Evolutionary conservation across 2,797 vertebrate genomes (phyloP).

Genomic region (Paratrypauchen microcephalus): DNA sequence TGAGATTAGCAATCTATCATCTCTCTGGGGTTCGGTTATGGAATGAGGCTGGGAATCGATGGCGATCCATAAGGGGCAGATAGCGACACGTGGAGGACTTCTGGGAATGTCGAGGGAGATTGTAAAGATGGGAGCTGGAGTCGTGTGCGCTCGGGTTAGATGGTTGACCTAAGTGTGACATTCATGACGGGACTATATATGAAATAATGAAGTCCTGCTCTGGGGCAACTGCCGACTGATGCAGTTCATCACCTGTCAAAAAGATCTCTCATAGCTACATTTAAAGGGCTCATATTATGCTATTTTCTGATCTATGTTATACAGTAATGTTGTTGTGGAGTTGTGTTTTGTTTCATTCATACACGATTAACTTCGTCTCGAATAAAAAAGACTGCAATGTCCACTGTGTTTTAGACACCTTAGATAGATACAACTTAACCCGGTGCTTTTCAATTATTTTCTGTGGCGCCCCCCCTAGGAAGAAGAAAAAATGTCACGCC

Average conservation of each 20-base stretch:
- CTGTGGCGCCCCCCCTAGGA: too few species aligned
- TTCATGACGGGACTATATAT: constrained; percentile 24
- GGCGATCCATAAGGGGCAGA: constrained; percentile 59
- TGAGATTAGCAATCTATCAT: constrained; percentile 69
- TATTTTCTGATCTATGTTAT: too few species aligned
- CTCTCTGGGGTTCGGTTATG: constrained; percentile 57
- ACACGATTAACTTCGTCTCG: too few species aligned
- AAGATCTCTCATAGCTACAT: background rate
- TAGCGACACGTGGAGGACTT: constrained; percentile 55
- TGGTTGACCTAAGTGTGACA: constrained; percentile 33
- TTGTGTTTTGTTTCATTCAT: too few species aligned
- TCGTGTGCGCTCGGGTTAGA: background rate
- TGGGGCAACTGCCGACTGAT: too few species aligned
- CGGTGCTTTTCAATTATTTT: too few species aligned
- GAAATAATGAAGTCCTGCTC: constrained; percentile 1
- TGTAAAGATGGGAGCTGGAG: constrained; percentile 10
- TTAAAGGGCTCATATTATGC: background rate
- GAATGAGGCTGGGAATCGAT: constrained; percentile 64
- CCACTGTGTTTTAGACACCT: too few species aligned
- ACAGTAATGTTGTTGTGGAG: too few species aligned
- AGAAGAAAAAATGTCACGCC: too few species aligned
- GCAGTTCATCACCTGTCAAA: background rate
- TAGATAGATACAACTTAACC: too few species aligned
- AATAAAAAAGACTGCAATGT: too few species aligned
- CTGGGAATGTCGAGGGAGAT: constrained; percentile 62